Conservation (phyloP, 2,888 invertebrate genomes). For the Pecten maximus region DNA sequence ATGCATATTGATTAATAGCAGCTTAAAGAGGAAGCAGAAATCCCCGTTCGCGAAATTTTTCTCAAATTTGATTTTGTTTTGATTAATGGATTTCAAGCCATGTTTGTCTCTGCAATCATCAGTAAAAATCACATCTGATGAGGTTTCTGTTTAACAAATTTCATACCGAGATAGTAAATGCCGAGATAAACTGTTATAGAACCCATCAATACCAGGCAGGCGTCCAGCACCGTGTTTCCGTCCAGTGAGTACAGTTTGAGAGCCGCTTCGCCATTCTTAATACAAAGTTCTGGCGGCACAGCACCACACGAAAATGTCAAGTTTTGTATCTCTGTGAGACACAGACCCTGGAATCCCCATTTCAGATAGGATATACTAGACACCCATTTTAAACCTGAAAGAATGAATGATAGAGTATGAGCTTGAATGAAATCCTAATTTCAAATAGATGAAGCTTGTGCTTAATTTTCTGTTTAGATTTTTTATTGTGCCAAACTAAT, state of each 20-base stretch:
- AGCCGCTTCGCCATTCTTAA: conserved; percentile 69
- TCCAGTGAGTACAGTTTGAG: conserved; percentile 69
- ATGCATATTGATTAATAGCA: neutral
- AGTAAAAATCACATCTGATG: conserved; percentile 64
- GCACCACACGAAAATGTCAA: conserved; percentile 70
- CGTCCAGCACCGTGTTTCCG: conserved; percentile 65
- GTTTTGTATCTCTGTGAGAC: conserved; percentile 67
- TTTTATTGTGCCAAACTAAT: too few species aligned
- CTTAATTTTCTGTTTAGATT: too few species aligned
- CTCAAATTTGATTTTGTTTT: neutral
- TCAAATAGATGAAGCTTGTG: too few species aligned
- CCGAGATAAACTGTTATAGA: conserved; percentile 68
- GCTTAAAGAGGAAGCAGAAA: neutral
- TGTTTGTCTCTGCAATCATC: neutral
- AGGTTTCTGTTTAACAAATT: conserved; percentile 75
- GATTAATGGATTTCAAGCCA: neutral
- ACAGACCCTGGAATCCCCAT: conserved; percentile 76
- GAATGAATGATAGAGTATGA: neutral
- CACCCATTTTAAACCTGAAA: conserved; percentile 74
- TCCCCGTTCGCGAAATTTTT: neutral
- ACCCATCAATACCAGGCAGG: conserved; percentile 62
- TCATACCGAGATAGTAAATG: conserved; percentile 68
- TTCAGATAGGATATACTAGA: conserved; percentile 74
- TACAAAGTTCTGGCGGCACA: conserved; percentile 59
- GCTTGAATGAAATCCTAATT: neutral